Conservation (phyloP, 2,888 invertebrate genomes). For the Eudasyphora cyanicolor region DNA sequence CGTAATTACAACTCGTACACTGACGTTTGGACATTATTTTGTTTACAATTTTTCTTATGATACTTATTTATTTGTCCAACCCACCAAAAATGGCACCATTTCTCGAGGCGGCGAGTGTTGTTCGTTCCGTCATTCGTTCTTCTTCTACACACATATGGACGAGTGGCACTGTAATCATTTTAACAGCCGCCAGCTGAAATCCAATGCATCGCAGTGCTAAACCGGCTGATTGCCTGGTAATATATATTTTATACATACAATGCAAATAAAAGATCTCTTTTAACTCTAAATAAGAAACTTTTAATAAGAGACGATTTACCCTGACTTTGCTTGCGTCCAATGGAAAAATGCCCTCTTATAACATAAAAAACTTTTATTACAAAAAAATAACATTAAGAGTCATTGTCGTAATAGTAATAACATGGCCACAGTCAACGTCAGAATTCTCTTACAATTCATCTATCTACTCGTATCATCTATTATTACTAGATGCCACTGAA, state of each 20-base stretch:
- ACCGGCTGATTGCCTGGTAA: conserved; percentile 75
- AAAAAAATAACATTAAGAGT: too few relatives aligned
- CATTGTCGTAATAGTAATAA: neutral
- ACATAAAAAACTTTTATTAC: conserved; percentile 52
- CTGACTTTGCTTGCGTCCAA: conserved; percentile 5
- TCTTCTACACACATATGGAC: neutral
- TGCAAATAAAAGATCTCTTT: conserved; percentile 70
- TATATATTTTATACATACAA: conserved; percentile 78
- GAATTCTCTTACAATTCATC: neutral
- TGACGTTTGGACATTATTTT: too few relatives aligned
- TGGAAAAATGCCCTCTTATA: conserved; percentile 52
- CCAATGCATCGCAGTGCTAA: neutral
- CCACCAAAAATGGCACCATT: neutral
- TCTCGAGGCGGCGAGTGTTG: neutral
- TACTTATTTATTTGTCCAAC: neutral
- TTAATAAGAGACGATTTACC: conserved; percentile 50
- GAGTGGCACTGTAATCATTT: conserved; percentile 5
- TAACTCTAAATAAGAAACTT: conserved; percentile 53
- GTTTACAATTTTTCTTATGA: neutral
- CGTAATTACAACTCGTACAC: too few relatives aligned
- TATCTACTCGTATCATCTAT: too few relatives aligned
- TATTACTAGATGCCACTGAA: neutral
- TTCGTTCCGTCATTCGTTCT: neutral
- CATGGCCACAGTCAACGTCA: neutral
- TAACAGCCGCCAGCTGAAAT: conserved; percentile 10